Percentiles rank a stretch among this genome's conserved stretches.
phyloP scores from a whole-genome alignment of 2,113 vertebrate species.

The Tyto alba region DNA sequence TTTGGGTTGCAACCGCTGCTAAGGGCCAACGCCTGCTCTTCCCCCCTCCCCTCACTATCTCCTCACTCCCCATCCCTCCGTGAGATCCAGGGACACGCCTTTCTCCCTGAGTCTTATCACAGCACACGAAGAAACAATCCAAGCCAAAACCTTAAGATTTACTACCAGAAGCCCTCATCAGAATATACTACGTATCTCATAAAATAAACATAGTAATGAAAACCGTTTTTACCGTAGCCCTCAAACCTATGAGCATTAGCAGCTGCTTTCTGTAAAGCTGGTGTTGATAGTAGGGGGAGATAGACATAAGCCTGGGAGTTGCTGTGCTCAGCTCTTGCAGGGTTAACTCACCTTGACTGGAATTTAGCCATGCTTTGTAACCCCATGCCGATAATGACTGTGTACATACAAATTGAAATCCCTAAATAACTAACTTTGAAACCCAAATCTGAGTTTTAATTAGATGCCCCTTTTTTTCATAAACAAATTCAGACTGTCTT shows the following conservation, averaged over 20 bases:
- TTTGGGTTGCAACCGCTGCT: background rate
- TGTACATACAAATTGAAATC: background rate
- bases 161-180: conserved; percentile 48
- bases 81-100: rapidly evolving
- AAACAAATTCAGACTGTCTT: conserved; percentile 43
- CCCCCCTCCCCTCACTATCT: background rate
- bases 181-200: conserved; percentile 40
- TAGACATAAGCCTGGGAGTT: background rate
- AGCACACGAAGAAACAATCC: background rate
- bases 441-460: conserved; percentile 20
- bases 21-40: background rate
- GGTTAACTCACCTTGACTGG: background rate
- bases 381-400: background rate
- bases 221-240: background rate
- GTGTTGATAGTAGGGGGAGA: background rate
- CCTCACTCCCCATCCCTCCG: background rate
- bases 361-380: background rate
- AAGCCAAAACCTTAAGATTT: conserved; percentile 20
- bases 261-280: conserved; percentile 22
- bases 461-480: conserved; percentile 8
- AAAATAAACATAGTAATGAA: conserved; percentile 52
- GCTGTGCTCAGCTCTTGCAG: background rate
- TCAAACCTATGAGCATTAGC: conserved; percentile 34
- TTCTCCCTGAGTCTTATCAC: background rate
- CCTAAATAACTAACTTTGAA: conserved; percentile 24